Evolutionary conservation across 2,113 vertebrate genomes (phyloP), one percentile per base, ranked within the genome.

Genomic region (Pholis gunnellus): DNA sequence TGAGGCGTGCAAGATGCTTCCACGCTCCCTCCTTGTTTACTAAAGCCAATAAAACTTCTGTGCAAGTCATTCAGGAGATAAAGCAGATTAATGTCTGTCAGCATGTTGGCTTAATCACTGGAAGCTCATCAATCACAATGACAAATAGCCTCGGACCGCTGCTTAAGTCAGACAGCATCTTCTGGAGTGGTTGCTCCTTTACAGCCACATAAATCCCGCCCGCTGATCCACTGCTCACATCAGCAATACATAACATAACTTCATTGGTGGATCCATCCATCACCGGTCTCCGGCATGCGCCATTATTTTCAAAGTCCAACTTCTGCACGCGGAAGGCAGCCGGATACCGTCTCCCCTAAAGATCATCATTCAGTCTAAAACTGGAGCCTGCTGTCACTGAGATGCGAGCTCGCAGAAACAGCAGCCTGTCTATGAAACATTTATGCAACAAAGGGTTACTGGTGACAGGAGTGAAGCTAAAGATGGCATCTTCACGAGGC

Each of bases 181-280:
- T 83, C 81, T 77, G 29, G 83, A 87, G 79, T 54, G 69, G 46
- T n/a, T 48, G 81, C 71, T 84, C 83, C 81, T 82, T 78, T 66
- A 48, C 75, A 36, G 77, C 61, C 31, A 64, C 78, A 92, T 93
- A 84, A 91, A 92, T 89, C 68, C 84, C 34, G 31, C 54, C 67
- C 59, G 6, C 54, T 69, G 85, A 92, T 72, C 76, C 84, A 85
- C 68, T 29, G 10, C 79, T 82, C 86, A 87, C 76, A 86, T 90
- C 86, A 88, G 79, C 78, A 86, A 92, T 87, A 90, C 85, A 90
- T 83, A 87, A 90, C 87, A 70, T 68, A 82, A 85, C 87, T 87
- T 88, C 85, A 90, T 31, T 60, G 85, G 78, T 48, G 74, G 80
- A 90, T 54, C 83, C 64, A 90, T 92, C 87, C 75, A 87, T 93